phyloP scores from a whole-genome alignment of 2,113 vertebrate species.

The Amblyornis subalaris region DNA sequence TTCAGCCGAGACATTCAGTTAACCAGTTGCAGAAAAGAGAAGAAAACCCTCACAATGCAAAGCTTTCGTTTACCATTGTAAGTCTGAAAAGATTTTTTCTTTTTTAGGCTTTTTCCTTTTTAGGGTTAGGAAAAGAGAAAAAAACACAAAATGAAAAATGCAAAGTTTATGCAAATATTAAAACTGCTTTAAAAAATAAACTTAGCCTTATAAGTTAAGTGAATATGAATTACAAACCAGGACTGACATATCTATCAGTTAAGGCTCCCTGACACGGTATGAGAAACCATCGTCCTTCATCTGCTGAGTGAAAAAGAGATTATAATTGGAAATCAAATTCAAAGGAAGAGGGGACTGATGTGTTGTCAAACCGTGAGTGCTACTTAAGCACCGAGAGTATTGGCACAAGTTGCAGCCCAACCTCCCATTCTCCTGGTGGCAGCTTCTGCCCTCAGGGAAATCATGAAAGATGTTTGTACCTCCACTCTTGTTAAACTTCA shows the following conservation, averaged over 20 bases:
- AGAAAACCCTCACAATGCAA: neutral
- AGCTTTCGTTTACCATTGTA: neutral
- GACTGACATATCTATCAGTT: neutral
- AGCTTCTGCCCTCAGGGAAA: neutral
- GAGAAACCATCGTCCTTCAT: neutral
- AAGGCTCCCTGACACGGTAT: neutral
- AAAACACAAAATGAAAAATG: neutral
- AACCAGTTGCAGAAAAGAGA: neutral
- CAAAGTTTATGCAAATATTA: neutral
- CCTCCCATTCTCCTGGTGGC: neutral
- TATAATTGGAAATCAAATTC: neutral
- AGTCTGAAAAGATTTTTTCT: neutral
- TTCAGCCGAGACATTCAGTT: neutral
- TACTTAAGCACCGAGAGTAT: accelerated
- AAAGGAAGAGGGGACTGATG: neutral
- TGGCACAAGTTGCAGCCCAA: neutral
- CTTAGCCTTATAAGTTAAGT: neutral
- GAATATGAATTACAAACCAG: neutral
- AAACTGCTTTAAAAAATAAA: neutral
- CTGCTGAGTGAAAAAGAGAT: neutral
- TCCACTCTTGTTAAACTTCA: neutral
- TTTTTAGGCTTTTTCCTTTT: neutral
- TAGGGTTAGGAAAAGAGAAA: neutral
- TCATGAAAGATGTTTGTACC: neutral
- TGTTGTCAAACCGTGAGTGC: neutral